Evolutionary conservation across 2,888 invertebrate species (phyloP), one percentile per base, ranked within the genome.

Genomic region (Synanthedon tipuliformis): DNA sequence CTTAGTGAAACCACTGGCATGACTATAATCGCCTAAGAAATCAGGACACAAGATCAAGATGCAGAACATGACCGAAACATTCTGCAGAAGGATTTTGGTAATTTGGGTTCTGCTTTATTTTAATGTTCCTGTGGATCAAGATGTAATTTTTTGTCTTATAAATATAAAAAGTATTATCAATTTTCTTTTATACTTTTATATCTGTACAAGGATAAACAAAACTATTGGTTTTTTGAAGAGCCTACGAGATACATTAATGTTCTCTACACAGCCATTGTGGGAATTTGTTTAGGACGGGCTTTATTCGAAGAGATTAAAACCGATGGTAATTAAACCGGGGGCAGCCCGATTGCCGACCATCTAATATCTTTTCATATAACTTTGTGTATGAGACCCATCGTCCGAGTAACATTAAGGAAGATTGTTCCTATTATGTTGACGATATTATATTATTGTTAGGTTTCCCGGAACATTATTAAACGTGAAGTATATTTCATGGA

Each of bases 211-310:
- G 4, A 23, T 23, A 34, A 34, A 34, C 2, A 8, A 34, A 34
- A 34, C 34, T 34, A 34, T 34, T 34, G 34, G 34, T 34, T 34
- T 10, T 34, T 34, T 34, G 8, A 34, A 34, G 10, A 34, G 8
- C 34, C 34, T 34, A 8, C 34, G 34, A 34, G 34, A 63, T 61
- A 54, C 54, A 56, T 62, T 56, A 53, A 53, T 57, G 55, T 59
- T 57, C 54, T 56, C 58, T 58, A 61, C 57, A 52, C 58, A 61
- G 54, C 53, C 59, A 56, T 59, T 57, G 56, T 55, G 49, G 50
- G 53, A 66, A 65, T 72, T 74, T 71, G 67, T 65, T 68, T 68
- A 71, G 71, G 70, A 65, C 61, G 58, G 61, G 57, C 64, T 62
- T 59, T 64, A 63, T 50, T 64, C 61, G 59, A 53, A 58, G 62